Evolutionary conservation across 2,888 invertebrate genomes (phyloP).

Genomic region (Trachelus stipa): DNA sequence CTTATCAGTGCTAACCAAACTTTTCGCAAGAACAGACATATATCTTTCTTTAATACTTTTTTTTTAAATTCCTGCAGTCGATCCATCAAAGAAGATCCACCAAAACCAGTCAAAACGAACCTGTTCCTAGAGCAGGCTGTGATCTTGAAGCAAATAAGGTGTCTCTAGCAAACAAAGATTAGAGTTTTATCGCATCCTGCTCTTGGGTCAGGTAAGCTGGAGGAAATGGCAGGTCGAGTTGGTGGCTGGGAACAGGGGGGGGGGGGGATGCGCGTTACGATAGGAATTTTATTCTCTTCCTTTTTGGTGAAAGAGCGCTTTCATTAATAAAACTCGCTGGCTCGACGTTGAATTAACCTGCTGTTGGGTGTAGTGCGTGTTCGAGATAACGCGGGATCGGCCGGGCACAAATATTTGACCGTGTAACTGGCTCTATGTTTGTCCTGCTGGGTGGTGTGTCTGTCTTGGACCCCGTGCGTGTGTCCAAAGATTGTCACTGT

Average conservation of each 20-base stretch:
- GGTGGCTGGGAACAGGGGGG: neutral
- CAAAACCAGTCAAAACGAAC: conserved; percentile 34
- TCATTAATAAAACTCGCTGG: conserved; percentile 46
- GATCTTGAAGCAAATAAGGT: neutral
- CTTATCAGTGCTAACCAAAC: neutral
- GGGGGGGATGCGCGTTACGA: neutral
- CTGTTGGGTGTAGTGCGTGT: conserved; percentile 43
- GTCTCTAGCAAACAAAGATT: neutral
- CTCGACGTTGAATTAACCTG: conserved; percentile 30
- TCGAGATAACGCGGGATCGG: conserved; percentile 54
- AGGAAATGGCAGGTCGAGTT: neutral
- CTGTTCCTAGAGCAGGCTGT: conserved; percentile 25
- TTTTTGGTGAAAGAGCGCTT: conserved; percentile 54
- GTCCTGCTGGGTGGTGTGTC: conserved; percentile 37
- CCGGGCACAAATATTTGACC: conserved; percentile 60
- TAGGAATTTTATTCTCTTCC: conserved; percentile 40
- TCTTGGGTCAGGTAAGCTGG: neutral
- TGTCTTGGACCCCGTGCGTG: conserved; percentile 2
- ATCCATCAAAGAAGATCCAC: neutral
- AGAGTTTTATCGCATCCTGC: conserved; percentile 3
- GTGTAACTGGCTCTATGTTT: conserved; percentile 58
- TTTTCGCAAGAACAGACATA: neutral
- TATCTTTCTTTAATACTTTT: neutral
- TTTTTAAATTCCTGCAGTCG: neutral
- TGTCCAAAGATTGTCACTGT: conserved; percentile 6